Percentiles rank a stretch among this genome's conserved stretches.
phyloP scores from a whole-genome alignment of 2,888 invertebrate genomes.

The Drosophila siamana region DNA sequence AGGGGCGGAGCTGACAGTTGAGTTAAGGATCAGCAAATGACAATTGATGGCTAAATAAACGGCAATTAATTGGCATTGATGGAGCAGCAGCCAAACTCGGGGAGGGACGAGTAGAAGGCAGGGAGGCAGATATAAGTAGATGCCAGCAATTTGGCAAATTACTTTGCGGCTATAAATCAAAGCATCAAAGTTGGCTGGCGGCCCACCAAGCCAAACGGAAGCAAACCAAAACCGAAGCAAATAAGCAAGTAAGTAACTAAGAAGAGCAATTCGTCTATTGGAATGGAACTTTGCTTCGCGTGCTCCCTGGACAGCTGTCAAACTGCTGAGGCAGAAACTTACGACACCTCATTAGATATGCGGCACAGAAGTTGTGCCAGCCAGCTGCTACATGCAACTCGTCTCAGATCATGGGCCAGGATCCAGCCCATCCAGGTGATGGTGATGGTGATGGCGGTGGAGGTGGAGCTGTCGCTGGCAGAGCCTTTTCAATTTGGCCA shows the following conservation, averaged over 20 bases:
- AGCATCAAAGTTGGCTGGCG: constrained; percentile 47
- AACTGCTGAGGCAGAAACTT: constrained; percentile 65
- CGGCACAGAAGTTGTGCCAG: constrained; percentile 45
- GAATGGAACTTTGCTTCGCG: constrained; percentile 15
- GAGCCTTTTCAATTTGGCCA: constrained; percentile 61
- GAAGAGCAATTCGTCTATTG: constrained; percentile 47
- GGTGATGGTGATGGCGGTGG: no score
- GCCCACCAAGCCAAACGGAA: constrained; percentile 11
- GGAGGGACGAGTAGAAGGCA: no score
- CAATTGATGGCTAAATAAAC: constrained; percentile 73
- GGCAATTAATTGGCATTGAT: constrained; percentile 76
- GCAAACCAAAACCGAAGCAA: no score
- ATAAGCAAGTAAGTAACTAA: constrained; percentile 29
- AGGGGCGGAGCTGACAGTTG: constrained; percentile 35
- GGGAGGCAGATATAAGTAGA: constrained; percentile 13
- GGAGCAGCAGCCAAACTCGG: constrained; percentile 22
- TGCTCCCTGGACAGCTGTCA: constrained; percentile 63
- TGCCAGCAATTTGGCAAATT: constrained; percentile 60
- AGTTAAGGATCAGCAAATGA: constrained; percentile 35
- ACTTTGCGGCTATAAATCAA: constrained; percentile 73
- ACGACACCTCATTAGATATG: constrained; percentile 67
- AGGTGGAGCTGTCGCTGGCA: constrained; percentile 3
- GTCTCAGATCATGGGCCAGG: constrained; percentile 11
- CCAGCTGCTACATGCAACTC: constrained; percentile 15
- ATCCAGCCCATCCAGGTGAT: constrained; percentile 36